A percentile compares a stretch with the other conserved stretches of the same genome.
These are phyloP conservation scores for Stramonita haemastoma DNA, from an alignment of 2,888 invertebrate species.

Conservation along the genomic window DNA sequence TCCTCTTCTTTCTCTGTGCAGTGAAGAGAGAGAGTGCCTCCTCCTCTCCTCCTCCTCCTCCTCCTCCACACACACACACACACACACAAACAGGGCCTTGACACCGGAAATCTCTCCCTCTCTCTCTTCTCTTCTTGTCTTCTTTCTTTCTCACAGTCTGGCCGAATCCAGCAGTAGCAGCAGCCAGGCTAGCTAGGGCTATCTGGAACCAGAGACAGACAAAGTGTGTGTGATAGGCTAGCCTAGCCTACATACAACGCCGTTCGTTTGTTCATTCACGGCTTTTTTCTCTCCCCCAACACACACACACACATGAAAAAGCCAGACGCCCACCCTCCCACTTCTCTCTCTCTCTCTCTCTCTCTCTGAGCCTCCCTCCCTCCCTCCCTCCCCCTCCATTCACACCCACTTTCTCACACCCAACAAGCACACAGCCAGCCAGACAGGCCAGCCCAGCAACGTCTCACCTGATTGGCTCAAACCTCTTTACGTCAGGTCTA, in stretches of 20 bases:
- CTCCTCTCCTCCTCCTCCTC: background rate
- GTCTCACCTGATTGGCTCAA: background rate
- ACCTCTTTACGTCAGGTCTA: constrained; percentile 11
- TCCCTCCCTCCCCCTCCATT: background rate
- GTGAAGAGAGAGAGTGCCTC: too few species aligned
- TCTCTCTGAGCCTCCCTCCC: background rate
- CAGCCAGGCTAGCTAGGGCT: background rate
- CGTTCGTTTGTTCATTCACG: constrained; percentile 2
- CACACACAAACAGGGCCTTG: background rate
- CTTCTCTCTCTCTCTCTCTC: background rate
- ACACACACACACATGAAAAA: too few species aligned
- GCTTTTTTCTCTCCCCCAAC: background rate
- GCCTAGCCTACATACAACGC: background rate
- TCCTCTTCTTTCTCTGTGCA: too few species aligned
- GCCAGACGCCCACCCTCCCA: too few species aligned
- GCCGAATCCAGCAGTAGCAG: background rate
- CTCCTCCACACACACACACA: background rate
- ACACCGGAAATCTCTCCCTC: too few species aligned
- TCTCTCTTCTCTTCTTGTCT: too few species aligned
- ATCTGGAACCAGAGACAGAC: background rate
- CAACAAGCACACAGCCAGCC: background rate
- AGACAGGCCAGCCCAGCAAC: background rate
- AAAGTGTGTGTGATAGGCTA: background rate
- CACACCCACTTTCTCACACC: constrained; percentile 4
- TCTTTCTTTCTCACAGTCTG: background rate